Percentiles rank a stretch among this genome's conserved stretches.
phyloP scores from a whole-genome alignment of 1,140 invertebrate genomes.

The Telenomus remus region DNA sequence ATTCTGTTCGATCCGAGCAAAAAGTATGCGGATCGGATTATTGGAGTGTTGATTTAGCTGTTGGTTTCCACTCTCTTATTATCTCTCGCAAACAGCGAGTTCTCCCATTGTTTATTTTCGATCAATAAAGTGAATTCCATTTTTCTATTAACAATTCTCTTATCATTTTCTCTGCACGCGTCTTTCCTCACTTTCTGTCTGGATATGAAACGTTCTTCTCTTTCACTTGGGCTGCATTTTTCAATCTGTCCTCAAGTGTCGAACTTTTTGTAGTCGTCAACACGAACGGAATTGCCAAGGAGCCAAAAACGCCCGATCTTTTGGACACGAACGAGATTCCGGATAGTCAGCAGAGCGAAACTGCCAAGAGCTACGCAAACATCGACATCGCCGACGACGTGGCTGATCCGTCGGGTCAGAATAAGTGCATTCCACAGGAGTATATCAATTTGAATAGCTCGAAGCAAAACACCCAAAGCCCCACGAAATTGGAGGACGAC shows the following conservation, averaged over 20 bases:
- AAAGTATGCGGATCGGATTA: no score
- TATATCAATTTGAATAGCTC: slow-evolving; percentile 58
- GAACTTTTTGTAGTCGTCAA: slow-evolving; percentile 62
- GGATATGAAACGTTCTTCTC: no score
- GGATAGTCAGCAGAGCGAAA: slow-evolving; percentile 37
- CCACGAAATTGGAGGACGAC: not conserved
- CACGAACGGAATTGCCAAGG: slow-evolving; percentile 59
- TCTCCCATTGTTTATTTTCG: no score
- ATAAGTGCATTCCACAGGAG: slow-evolving; percentile 68
- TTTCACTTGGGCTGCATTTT: not conserved
- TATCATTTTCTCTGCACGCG: no score
- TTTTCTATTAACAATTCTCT: no score
- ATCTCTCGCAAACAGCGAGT: no score
- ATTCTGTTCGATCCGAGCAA: no score
- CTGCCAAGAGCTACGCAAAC: slow-evolving; percentile 60
- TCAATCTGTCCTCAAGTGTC: not conserved
- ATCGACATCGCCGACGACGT: slow-evolving; percentile 37
- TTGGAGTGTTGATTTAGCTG: no score
- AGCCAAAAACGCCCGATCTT: slow-evolving; percentile 64
- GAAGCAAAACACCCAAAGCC: slow-evolving; percentile 10
- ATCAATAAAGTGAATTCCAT: no score
- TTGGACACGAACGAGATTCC: slow-evolving; percentile 45
- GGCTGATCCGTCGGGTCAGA: slow-evolving; percentile 59
- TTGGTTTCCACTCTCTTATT: no score
- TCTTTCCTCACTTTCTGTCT: no score